These are phyloP conservation scores for Eonycteris spelaea DNA, from an alignment of 2,113 vertebrate species.

Conservation along the genomic window DNA sequence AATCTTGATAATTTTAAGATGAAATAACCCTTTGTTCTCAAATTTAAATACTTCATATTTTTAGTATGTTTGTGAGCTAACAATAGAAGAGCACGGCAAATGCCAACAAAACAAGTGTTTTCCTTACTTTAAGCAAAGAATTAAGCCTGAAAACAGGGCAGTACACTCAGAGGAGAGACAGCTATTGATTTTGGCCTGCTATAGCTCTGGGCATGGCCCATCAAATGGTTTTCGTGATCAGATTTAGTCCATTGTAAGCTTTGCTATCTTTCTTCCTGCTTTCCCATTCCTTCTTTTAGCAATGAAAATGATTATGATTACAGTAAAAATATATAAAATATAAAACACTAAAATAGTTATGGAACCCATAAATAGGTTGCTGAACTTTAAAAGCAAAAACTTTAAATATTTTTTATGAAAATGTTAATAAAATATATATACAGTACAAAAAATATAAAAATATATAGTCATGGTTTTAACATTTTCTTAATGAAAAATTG, in stretches of 20 bases:
- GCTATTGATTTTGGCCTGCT: background rate
- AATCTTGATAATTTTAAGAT: slow-evolving; percentile 52
- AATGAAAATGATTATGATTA: background rate
- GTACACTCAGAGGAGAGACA: background rate
- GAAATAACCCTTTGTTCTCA: slow-evolving; percentile 63
- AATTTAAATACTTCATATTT: slow-evolving; percentile 65
- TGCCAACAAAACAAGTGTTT: background rate
- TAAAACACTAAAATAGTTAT: background rate
- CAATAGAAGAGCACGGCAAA: background rate
- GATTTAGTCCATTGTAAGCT: background rate
- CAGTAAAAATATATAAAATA: background rate
- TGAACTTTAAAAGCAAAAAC: background rate
- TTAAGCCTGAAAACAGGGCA: background rate
- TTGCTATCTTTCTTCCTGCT: background rate
- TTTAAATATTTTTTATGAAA: background rate
- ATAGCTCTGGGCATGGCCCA: background rate
- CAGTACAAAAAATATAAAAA: background rate
- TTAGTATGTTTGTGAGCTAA: slow-evolving; percentile 48
- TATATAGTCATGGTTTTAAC: background rate
- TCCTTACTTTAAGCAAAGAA: slow-evolving; percentile 32
- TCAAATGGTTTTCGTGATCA: background rate
- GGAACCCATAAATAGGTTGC: background rate
- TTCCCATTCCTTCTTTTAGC: background rate
- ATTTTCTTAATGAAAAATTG: slow-evolving; percentile 16
- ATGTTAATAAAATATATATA: background rate